Evolutionary conservation across 2,797 vertebrate genomes (phyloP), one percentile per base, ranked within the genome.

Genomic region (Arrhamphus sclerolepis): DNA sequence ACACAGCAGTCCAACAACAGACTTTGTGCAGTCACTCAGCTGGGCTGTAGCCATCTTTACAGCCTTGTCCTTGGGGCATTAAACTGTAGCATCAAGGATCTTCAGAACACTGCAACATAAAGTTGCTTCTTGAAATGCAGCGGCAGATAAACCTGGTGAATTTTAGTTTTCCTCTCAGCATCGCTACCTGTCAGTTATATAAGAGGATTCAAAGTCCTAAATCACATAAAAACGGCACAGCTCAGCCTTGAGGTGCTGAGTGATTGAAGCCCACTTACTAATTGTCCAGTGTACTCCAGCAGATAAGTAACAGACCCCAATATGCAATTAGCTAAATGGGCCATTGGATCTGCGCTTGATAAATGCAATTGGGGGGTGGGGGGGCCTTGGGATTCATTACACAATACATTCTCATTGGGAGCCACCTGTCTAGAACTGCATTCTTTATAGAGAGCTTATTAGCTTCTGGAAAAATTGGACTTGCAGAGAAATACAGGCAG

Each of bases 301-400:
- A 50, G 70, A 74, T 79, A 80, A 79, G 65, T 22, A 75, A 56
- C 67, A 77, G 61, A 53, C 38, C 46, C 67, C 62, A 40, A 69
- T 77, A 80, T 72, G 71, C 66, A 87, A 86, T 89, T 87, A 87
- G 56, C 78, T 81, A 82, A 90, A 87, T 85, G 73, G 74, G 48
- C 82, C 51, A 46, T 64, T 63, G 67, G 74, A 83, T 84, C 50
- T 63, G 52, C 26, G 62, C 46, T 69, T 73, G 77, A 84, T 82
- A 74, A 76, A 82, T 78, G 55, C 46, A 65, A 44, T 19, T 6
- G 42, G 41, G 28, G 38, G 41, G 56, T 62, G 5, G 28, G 31
- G 41, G 5, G 28, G 31, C 39, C 51, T 4, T 26, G 28, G 51
- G 57, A 71, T 53, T 72, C 44, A 55, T 71, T 70, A 66, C 55